Base-by-base conservation (phyloP, 2,888 invertebrate species). In the Dryococelus australis region DNA sequence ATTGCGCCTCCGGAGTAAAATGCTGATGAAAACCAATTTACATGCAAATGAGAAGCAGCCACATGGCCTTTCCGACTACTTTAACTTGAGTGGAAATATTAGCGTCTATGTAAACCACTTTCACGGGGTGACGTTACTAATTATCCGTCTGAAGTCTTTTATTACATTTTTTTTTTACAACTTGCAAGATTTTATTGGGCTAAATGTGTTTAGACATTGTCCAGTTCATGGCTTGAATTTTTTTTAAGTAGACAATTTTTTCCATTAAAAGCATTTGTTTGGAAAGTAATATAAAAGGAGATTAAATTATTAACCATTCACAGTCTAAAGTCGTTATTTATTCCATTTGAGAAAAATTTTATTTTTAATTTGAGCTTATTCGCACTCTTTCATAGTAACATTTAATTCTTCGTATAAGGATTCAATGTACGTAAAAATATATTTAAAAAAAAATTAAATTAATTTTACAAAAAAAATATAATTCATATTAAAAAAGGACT, bases 1-100 rank as follows among this genome's bases (percentile, higher is more conserved):
- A 65, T 65, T 65, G 65, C 65, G 24, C 65, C 65, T 65, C 24
- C n/a, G 65, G n/a, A 65, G 65, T n/a, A 65, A 65, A 65, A 65
- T 20, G 65, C 65, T 65, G 65, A 65, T 65, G 65, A 65, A 65
- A 65, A 20, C 65, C 65, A 16, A 65, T 65, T n/a, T 65, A n/a
- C 16, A 65, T 65, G 65, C 65, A 65, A n/a, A 65, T 65, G 65
- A 65, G 65, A 47, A 47, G 8, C 16, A 47, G 47, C 47, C 10
- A 47, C 47, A 47, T 8, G 47, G 47, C 47, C 47, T 0, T 16
- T 8, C 8, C 47, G 10, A 47, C 47, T 47, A 47, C 47, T 47
- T 47, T 47, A 47, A n/a, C 65, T 65, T n/a, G 65, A n/a, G 24
- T 65, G 65, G 65, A 65, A n/a, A n/a, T 65, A 47, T 47, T 47